These are phyloP conservation scores for Suricata suricatta DNA, from an alignment of 2,113 vertebrate genomes.

Conservation along the genomic window DNA sequence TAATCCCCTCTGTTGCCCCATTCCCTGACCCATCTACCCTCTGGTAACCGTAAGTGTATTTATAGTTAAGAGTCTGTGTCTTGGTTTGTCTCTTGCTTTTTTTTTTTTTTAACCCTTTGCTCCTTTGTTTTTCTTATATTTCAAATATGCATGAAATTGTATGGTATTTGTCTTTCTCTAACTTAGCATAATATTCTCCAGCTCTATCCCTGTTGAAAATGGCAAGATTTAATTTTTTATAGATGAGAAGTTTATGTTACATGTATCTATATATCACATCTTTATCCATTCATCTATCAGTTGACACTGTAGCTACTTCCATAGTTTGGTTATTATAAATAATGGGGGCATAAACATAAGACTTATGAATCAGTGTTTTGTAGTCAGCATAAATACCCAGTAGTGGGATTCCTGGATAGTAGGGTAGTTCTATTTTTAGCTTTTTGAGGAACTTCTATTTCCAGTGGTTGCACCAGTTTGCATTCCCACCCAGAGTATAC, in stretches of 20 bases:
- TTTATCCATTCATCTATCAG: not conserved
- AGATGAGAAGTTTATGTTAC: not conserved
- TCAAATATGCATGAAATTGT: not conserved
- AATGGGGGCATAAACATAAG: not conserved
- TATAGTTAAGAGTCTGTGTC: not conserved
- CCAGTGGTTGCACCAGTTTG: not conserved
- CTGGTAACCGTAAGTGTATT: not conserved
- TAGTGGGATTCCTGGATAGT: not conserved
- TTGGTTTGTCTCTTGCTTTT: not conserved
- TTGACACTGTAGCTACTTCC: not conserved
- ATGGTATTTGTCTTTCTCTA: not conserved
- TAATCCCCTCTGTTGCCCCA: not conserved
- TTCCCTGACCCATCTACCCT: not conserved
- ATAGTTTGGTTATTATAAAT: not conserved
- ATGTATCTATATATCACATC: not conserved
- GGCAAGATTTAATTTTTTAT: not conserved
- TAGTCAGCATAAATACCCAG: not conserved
- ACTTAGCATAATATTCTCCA: not conserved
- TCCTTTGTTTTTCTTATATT: not conserved
- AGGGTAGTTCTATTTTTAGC: not conserved
- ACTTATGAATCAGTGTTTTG: not conserved
- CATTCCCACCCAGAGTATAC: not conserved
- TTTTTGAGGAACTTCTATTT: not conserved
- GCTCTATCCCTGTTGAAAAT: not conserved
- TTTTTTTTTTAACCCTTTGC: not conserved